Conservation (phyloP, 2,113 vertebrate species). For the Machaerirhynchus nigripectus region DNA sequence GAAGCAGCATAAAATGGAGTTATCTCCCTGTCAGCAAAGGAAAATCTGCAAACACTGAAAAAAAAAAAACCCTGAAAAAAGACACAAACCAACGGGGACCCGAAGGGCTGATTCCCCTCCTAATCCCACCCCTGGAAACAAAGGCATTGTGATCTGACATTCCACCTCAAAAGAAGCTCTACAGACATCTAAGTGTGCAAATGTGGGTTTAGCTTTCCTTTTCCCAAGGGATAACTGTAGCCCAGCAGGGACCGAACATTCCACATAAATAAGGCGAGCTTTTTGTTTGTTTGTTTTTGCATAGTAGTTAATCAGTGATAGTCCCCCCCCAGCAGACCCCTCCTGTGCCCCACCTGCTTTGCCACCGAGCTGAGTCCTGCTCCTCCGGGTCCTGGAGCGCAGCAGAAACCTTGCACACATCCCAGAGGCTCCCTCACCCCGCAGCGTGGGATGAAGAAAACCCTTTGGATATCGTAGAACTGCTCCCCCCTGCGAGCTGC, state of each 20-base stretch:
- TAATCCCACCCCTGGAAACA: not conserved
- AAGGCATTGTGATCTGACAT: not conserved
- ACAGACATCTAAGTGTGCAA: constrained; percentile 32
- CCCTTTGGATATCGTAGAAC: not conserved
- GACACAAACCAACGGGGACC: not conserved
- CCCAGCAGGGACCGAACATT: constrained; percentile 52
- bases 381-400: not conserved
- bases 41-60: not conserved
- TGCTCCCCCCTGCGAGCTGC: not conserved
- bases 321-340: constrained; percentile 53
- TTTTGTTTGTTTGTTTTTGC: constrained; percentile 71
- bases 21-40: constrained; percentile 25
- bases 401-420: not conserved
- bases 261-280: constrained; percentile 76
- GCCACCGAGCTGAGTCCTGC: constrained; percentile 60
- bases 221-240: constrained; percentile 3
- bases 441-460: not conserved
- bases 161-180: constrained; percentile 17
- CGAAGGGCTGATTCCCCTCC: not conserved
- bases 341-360: constrained; percentile 42
- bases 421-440: not conserved
- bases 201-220: constrained; percentile 39
- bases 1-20: constrained; percentile 47
- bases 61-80: not conserved
- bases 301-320: constrained; percentile 76